Base-by-base conservation (phyloP, 1,140 invertebrate genomes). In the Neodiprion virginianus region DNA sequence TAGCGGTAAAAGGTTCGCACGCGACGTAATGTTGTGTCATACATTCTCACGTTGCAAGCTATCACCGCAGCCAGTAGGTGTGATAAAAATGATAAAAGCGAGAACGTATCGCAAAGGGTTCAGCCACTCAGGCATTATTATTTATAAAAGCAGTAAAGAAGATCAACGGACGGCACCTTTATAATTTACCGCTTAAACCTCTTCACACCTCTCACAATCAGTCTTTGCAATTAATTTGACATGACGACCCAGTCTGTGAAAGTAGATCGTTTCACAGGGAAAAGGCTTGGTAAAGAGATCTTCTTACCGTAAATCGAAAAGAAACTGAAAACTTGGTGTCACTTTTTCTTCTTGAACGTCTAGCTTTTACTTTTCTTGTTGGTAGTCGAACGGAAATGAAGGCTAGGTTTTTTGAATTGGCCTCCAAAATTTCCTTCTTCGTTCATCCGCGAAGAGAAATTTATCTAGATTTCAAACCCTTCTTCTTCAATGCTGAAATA, bases 1-100 rank as follows among this genome's bases (percentile, higher is more conserved):
- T 14, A 17, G 0, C 28, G 8, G 53, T 61, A 61, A 12, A 61
- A 14, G 53, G n/a, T 61, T 61, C 53, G 53, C 53, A 61, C 53
- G 53, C 53, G 53, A 61, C n/a, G 53, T 61, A 8, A 14, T 61
- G n/a, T 61, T 61, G 53, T 61, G 53, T 61, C 53, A 61, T 61
- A 17, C n/a, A 14, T 61, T 61, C 53, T 61, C 53, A 61, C 53
- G 53, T 61, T 61, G n/a, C 53, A 61, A 61, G 3, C 11, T 17
- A 61, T 61, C n/a, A 61, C 5, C 28, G 28, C 5, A 40, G 2
- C 53, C 53, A 61, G n/a, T 61, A 40, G 28, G 28, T 40, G 28
- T 40, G 28, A 40, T 40, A 5, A 40, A 40, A 40, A 61, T 61
- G 11, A 9, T 61, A 61, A 61, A 61, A 61, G 53, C 53, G 53